A percentile compares a stretch with the other conserved stretches of the same genome.
These are phyloP conservation scores for Drosophila conformis DNA, from an alignment of 2,888 invertebrate species.

Conservation along the genomic window DNA sequence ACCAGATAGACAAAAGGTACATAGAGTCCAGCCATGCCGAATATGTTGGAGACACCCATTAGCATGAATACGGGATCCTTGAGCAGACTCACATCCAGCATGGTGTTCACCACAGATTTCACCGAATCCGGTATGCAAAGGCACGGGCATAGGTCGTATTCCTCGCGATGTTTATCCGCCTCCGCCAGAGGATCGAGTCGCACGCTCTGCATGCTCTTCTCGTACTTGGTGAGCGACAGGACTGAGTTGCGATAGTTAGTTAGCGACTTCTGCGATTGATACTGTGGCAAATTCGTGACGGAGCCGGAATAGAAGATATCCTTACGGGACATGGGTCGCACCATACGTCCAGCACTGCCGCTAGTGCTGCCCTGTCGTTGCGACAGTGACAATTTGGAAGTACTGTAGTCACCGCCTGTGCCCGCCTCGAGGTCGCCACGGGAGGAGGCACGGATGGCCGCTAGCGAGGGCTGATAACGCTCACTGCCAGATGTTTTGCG, in stretches of 20 bases:
- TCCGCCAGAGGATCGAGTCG: constrained; percentile 86
- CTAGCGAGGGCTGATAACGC: constrained; percentile 93
- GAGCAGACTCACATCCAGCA: constrained; percentile 95
- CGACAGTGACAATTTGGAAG: constrained; percentile 89
- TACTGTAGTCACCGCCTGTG: constrained; percentile 89
- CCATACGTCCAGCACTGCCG: constrained; percentile 87
- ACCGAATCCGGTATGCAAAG: constrained; percentile 91
- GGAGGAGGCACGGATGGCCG: constrained; percentile 92
- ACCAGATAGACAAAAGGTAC: constrained; percentile 98
- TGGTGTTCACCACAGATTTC: constrained; percentile 92
- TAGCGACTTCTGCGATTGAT: constrained; percentile 95
- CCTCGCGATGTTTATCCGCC: constrained; percentile 86
- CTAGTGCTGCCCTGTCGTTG: constrained; percentile 79
- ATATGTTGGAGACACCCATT: constrained; percentile 96
- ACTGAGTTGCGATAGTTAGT: constrained; percentile 96
- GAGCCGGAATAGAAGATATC: constrained; percentile 99
- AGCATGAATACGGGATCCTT: constrained; percentile 96
- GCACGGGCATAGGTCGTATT: constrained; percentile 93
- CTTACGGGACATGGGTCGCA: constrained; percentile 95
- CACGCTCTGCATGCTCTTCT: constrained; percentile 87
- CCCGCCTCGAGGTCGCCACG: constrained; percentile 91
- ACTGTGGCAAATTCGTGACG: constrained; percentile 96
- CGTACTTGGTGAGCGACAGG: constrained; percentile 92
- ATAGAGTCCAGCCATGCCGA: constrained; percentile 98
- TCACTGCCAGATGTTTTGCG: constrained; percentile 93